Evolutionary conservation across 2,113 vertebrate genomes (phyloP).

Genomic region (Pristiophorus japonicus): DNA sequence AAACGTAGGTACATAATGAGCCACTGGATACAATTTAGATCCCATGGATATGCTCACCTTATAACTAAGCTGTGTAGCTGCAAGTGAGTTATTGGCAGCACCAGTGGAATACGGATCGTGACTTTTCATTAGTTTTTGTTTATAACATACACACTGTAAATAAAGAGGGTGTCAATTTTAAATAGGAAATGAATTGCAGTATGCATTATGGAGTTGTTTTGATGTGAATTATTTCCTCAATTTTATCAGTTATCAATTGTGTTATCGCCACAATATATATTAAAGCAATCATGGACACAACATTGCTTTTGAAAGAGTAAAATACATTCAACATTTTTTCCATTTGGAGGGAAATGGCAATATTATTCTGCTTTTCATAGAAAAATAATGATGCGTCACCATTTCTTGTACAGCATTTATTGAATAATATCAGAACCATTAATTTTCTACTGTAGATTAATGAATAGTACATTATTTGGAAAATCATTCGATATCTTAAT

Average conservation of each 20-base stretch:
- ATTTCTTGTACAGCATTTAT: background rate
- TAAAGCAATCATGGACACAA: background rate
- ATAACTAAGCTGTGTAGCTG: background rate
- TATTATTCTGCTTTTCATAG: background rate
- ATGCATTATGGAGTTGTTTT: background rate
- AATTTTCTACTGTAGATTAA: background rate
- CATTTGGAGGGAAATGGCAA: background rate
- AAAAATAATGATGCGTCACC: background rate
- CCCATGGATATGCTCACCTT: background rate
- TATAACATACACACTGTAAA: background rate
- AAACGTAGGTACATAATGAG: background rate
- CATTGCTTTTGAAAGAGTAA: background rate
- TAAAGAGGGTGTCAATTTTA: background rate
- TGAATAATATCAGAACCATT: background rate
- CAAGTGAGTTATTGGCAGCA: background rate
- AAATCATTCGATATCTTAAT: background rate
- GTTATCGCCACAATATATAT: background rate
- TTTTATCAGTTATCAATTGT: background rate
- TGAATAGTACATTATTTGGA: background rate
- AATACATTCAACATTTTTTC: background rate
- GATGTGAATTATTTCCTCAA: background rate
- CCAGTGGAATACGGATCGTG: background rate
- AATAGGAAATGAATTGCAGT: background rate
- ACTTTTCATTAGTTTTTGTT: background rate
- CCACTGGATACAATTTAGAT: background rate